A percentile compares a stretch with the other conserved stretches of the same genome.
These are phyloP conservation scores for cattle (Bos taurus) DNA, from an alignment of 2,113 vertebrate species.

Conservation along the genomic window ARS-UCD2.0 NC_037333.1:9516001-9516500, in stretches of 20 bases:
- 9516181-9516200: background rate
- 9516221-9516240: background rate
- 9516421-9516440: background rate
- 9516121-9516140: background rate
- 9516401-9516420: background rate
- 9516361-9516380: background rate
- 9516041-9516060: background rate
- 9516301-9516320: background rate
- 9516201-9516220: background rate
- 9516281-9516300: background rate
- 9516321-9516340: background rate
- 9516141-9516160: background rate
- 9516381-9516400: background rate
- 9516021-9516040: background rate
- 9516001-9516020: background rate
- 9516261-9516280: background rate
- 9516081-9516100: background rate
- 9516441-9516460: background rate
- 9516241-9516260: background rate
- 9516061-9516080: background rate
- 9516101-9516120: background rate
- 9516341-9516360: background rate
- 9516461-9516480: background rate
- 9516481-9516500: background rate
- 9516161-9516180: background rate